Base-by-base conservation (phyloP, 2,797 vertebrate genomes). In the Gastrophryne carolinensis region DNA sequence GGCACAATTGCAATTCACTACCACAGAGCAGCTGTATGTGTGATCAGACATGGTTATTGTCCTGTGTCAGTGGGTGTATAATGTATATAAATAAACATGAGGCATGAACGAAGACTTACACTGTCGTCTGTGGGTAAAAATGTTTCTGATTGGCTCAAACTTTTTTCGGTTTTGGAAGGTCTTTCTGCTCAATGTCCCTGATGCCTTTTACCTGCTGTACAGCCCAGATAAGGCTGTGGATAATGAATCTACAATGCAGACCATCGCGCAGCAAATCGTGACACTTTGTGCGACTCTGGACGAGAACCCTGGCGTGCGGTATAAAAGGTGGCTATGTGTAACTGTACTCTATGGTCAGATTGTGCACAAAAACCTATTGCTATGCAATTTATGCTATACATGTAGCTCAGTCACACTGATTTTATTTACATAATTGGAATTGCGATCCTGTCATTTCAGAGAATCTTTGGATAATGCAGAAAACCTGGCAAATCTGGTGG, bases 301-400 rank as follows among this genome's bases (percentile, higher is more conserved):
- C 10, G 97, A 98, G 83, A 94, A 98, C 80, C 98, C 98, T 6
- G 97, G 96, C 26, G 89, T 99, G 73, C 82, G 95, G 83, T 99
- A 94, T 74, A 97, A 90, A 86, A 96, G 90, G 95, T 98, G 75
- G 30, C 17, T 2, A 24, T 26, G 4, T 60, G 34, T 8, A 26
- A 35, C 10, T 60, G 8, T 17, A 60, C 17, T 6, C 1, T 60
- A 10, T 15, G 9, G 27, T 60, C 17, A 15, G 1, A 39, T 44
- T 13, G 15, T 15, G 2, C 15, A n/a, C n/a, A n/a, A n/a, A n/a
- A n/a, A n/a, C n/a, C n/a, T n/a, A n/a, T n/a, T n/a, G n/a, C n/a
- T n/a, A n/a, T n/a, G n/a, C n/a, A n/a, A n/a, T n/a, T n/a, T n/a
- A n/a, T n/a, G n/a, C n/a, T n/a, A n/a, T n/a, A n/a, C n/a, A n/a